A percentile compares a stretch with the other conserved stretches of the same genome.
Conservation (phyloP, 2,113 vertebrate species). For the Melanostigma gelatinosum region DNA sequence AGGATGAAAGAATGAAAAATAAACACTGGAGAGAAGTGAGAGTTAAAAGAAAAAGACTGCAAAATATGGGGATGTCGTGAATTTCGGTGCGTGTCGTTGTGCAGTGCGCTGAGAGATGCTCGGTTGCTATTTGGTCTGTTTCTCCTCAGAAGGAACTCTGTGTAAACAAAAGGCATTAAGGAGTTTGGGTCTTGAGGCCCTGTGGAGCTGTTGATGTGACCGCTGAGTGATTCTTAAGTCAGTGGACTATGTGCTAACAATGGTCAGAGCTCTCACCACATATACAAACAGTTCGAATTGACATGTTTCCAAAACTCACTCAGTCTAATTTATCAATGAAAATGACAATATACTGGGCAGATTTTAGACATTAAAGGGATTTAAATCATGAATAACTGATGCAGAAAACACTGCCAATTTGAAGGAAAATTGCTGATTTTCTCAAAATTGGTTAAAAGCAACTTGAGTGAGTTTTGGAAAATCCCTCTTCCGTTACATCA, state of each 20-base stretch:
- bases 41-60: not conserved
- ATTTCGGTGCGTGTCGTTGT: not conserved
- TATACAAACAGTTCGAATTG: constrained; percentile 1
- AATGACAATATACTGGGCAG: not conserved
- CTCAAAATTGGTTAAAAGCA: not conserved
- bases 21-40: not conserved
- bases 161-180: constrained; percentile 30
- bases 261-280: constrained; percentile 8
- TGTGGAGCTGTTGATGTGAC: constrained; percentile 31
- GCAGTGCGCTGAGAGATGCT: constrained; percentile 8
- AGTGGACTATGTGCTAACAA: constrained; percentile 19
- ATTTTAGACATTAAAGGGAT: too few relatives aligned
- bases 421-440: not conserved
- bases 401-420: too few relatives aligned
- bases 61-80: constrained; percentile 11
- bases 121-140: constrained; percentile 18
- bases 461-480: constrained; percentile 58
- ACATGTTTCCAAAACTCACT: constrained; percentile 21
- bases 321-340: not conserved
- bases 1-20: not conserved
- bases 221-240: constrained; percentile 37
- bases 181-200: not conserved
- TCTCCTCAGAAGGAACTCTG: constrained; percentile 5
- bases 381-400: too few relatives aligned
- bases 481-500: constrained; percentile 51